These are phyloP conservation scores for Physocephala rufipes DNA, from an alignment of 2,888 invertebrate species.

Conservation along the genomic window DNA sequence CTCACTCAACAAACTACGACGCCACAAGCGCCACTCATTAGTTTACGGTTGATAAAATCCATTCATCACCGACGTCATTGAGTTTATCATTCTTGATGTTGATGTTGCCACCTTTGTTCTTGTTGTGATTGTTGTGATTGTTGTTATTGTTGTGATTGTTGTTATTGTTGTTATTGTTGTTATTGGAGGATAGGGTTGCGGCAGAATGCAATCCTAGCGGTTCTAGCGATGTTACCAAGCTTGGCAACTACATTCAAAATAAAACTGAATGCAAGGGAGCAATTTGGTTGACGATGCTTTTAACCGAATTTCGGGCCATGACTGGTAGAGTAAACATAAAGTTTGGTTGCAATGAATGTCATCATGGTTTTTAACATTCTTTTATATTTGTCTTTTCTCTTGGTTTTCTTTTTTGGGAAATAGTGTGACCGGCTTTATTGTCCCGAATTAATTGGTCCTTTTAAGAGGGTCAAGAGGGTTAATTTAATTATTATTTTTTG, in stretches of 20 bases:
- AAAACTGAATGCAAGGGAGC: not conserved
- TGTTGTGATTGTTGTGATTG: conserved; percentile 17
- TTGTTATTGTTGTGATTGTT: conserved; percentile 15
- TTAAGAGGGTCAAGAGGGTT: too few species aligned
- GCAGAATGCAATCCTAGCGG: conserved; percentile 25
- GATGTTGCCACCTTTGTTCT: conserved; percentile 9
- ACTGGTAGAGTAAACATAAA: too few species aligned
- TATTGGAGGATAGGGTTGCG: conserved; percentile 3
- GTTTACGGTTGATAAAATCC: not conserved
- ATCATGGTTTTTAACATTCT: too few species aligned
- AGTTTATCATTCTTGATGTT: not conserved
- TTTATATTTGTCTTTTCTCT: too few species aligned
- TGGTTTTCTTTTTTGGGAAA: too few species aligned
- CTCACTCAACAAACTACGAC: not conserved
- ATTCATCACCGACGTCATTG: not conserved
- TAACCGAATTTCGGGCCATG: not conserved
- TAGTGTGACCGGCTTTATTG: too few species aligned
- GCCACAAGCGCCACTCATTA: not conserved
- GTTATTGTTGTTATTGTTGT: conserved; percentile 19
- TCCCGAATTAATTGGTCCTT: too few species aligned
- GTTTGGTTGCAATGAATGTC: too few species aligned
- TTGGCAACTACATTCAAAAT: conserved; percentile 14
- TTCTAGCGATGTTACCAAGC: conserved; percentile 30
- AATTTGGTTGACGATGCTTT: not conserved
- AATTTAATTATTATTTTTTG: too few species aligned